These are phyloP conservation scores for Myodes glareolus DNA, from an alignment of 2,113 vertebrate species.

Conservation along the genomic window DNA sequence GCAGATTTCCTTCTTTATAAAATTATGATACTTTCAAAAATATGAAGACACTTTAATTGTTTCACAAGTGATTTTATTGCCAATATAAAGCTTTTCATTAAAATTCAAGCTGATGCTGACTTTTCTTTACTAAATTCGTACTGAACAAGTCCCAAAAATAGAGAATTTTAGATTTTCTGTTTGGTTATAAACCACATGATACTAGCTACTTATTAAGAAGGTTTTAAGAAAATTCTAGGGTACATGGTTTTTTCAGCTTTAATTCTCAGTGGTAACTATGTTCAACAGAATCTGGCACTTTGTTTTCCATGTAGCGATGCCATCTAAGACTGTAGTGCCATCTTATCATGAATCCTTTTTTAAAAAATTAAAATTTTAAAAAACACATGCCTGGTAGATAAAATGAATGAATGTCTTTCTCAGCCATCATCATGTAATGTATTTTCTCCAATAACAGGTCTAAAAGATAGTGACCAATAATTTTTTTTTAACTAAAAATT, in stretches of 20 bases:
- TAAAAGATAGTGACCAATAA: neutral
- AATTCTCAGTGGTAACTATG: neutral
- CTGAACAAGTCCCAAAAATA: neutral
- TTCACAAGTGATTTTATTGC: neutral
- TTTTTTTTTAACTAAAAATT: neutral
- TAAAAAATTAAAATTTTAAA: neutral
- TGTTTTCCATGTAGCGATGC: neutral
- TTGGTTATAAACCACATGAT: neutral
- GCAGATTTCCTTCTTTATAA: neutral
- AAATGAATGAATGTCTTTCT: neutral
- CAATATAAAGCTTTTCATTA: neutral
- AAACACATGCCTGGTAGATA: neutral
- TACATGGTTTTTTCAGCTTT: neutral
- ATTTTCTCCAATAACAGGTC: neutral
- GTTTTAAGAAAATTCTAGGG: neutral
- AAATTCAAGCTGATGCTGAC: neutral
- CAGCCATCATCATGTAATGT: neutral
- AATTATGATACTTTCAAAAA: neutral
- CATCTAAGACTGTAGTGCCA: neutral
- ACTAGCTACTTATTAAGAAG: neutral
- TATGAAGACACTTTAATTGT: neutral
- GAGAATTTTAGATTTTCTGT: neutral
- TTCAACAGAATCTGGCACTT: neutral
- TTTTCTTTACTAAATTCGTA: neutral
- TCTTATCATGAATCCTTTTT: neutral